Conservation (phyloP, 2,113 vertebrate genomes). For the human (Homo sapiens) region DNA sequence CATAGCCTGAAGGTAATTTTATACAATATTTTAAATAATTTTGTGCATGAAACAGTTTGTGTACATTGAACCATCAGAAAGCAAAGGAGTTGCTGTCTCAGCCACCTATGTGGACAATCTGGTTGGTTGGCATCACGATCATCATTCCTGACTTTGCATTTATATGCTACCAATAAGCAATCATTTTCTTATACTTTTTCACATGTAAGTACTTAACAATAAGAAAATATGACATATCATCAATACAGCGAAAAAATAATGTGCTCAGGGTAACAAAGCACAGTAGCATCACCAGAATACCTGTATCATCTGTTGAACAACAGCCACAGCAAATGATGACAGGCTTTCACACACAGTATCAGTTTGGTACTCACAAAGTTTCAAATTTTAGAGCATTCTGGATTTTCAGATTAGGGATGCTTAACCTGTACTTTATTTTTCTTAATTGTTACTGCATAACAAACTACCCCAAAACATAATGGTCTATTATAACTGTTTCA, state of each 20-base stretch:
- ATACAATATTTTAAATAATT: background rate
- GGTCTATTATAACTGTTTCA: background rate
- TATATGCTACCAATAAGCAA: background rate
- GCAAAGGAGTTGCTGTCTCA: background rate
- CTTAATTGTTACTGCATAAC: background rate
- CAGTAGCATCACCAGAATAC: background rate
- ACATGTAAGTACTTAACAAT: background rate
- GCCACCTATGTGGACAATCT: background rate
- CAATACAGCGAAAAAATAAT: background rate
- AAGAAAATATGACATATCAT: background rate
- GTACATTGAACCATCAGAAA: background rate
- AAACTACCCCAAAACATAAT: background rate
- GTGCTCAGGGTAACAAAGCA: background rate
- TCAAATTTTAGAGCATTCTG: background rate
- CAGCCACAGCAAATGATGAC: background rate
- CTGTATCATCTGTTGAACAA: background rate
- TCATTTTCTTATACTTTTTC: background rate
- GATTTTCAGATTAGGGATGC: background rate
- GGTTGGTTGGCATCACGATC: background rate
- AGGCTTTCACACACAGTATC: background rate
- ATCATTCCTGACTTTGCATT: background rate
- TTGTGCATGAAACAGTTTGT: background rate
- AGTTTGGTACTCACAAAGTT: background rate
- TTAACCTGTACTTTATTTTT: background rate
- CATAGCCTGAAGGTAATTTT: background rate